These are phyloP conservation scores for Lithophane socia DNA, from an alignment of 2,888 invertebrate genomes.

Conservation along the genomic window DNA sequence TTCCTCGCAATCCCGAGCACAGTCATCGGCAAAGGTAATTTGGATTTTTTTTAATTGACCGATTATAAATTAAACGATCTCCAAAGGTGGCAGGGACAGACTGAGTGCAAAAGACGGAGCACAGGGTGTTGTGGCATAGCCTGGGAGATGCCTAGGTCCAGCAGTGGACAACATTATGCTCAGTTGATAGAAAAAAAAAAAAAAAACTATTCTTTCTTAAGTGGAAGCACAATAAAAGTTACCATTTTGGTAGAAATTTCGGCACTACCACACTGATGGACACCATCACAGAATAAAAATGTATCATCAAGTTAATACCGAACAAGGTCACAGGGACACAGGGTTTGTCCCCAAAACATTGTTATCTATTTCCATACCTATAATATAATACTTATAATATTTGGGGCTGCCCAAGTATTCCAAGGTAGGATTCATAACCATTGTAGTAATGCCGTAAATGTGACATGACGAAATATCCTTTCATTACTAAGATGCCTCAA, in stretches of 20 bases:
- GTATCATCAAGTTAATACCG: background rate
- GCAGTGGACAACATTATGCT: background rate
- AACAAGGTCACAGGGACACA: background rate
- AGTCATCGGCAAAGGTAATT: background rate
- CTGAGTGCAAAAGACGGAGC: background rate
- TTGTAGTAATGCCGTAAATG: constrained; percentile 69
- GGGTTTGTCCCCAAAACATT: constrained; percentile 10
- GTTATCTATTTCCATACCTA: constrained; percentile 18
- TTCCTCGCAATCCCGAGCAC: too few relatives aligned
- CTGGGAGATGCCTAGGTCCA: background rate
- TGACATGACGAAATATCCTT: constrained; percentile 70
- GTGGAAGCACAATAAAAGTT: background rate
- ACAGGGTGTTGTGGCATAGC: too few relatives aligned
- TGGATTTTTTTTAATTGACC: background rate
- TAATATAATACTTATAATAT: constrained; percentile 14
- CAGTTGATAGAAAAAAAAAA: background rate
- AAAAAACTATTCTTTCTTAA: background rate
- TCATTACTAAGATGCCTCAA: constrained; percentile 70
- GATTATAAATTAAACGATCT: background rate
- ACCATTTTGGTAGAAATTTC: background rate
- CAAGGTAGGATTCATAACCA: constrained; percentile 23
- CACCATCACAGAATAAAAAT: too few relatives aligned
- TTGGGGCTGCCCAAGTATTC: constrained; percentile 36
- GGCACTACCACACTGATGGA: too few relatives aligned
- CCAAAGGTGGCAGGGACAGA: background rate